Evolutionary conservation across 2,113 vertebrate species (phyloP), one percentile per base, ranked within the genome.

Genomic region (Psittacula cyanocephala): DNA sequence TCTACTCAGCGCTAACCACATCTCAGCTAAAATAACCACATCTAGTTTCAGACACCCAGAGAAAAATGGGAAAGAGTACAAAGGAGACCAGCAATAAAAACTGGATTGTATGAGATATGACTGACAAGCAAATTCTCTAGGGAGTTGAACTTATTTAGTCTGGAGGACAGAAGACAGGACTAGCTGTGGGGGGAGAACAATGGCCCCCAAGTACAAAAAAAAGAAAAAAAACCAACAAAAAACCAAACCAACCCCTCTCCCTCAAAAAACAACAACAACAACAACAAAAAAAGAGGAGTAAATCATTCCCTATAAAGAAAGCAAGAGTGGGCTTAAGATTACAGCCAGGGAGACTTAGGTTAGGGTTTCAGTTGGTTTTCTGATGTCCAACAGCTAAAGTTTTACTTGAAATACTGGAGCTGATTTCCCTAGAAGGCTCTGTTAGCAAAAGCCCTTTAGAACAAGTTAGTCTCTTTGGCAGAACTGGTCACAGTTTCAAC

Each of bases 111-210:
- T n/a, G 29, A 83, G 68, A 81, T 81, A 83, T 16, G 65, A 91
- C 69, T 92, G 91, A 92, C 91, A 95, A 75, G 72, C 22, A 84
- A 81, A 89, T 89, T 91, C 93, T 76, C 89, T 91, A n/a, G 62
- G 82, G 29, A 87, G 22, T 20, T 89, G 35, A 91, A 39, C 29
- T 92, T 95, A 79, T 87, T 95, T 83, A 93, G 65, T 89, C 65
- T 92, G 91, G 47, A 68, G 60, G 43, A 68, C 60, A 81, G 77
- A 92, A 78, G 46, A 47, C 69, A 79, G 46, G 60, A 83, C 41
- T 80, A 76, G 41, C 43, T 3, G 2, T 0, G 0, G 3, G 22
- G 33, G 35, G 17, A 84, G 39, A 93, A 79, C 43, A 93, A 81
- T 47, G 59, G 46, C 27, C 13, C 69, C 65, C 52, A 53, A 76